A percentile compares a stretch with the other conserved stretches of the same genome.
Conservation (phyloP, 37 sponge, comb jelly and placozoan genomes). For the Aplysina aerophoba region DNA sequence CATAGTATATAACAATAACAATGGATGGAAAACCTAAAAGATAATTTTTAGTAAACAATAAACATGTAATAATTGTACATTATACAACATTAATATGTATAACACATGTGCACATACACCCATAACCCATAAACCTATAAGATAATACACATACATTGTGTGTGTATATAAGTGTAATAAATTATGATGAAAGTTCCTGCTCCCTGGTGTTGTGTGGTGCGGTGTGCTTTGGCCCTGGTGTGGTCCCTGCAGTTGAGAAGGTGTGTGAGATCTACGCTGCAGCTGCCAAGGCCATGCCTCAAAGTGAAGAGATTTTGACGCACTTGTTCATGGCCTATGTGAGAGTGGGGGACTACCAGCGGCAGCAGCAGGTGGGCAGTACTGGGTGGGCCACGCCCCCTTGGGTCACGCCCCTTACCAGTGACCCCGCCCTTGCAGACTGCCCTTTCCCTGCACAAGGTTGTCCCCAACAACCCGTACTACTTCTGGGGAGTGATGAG, state of each 20-base stretch:
- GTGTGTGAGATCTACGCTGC: slow-evolving; percentile 81
- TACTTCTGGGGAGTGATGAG: slow-evolving; percentile 98
- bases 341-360: slow-evolving; percentile 81
- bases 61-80: too few relatives aligned
- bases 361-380: slow-evolving; percentile 85
- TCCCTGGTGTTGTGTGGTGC: too few relatives aligned
- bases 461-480: slow-evolving; percentile 82
- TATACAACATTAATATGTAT: too few relatives aligned
- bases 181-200: too few relatives aligned
- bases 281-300: slow-evolving; percentile 78
- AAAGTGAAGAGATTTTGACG: slow-evolving; percentile 86
- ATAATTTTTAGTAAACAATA: too few relatives aligned
- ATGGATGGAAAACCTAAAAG: too few relatives aligned
- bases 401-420: neutral
- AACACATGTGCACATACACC: too few relatives aligned
- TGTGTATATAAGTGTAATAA: too few relatives aligned
- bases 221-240: too few relatives aligned
- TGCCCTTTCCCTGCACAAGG: slow-evolving; percentile 75
- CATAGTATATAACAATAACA: too few relatives aligned
- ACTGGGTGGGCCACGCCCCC: neutral
- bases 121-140: too few relatives aligned
- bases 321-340: slow-evolving; percentile 98
- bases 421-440: slow-evolving; percentile 33
- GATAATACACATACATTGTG: too few relatives aligned
- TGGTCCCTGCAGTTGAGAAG: slow-evolving; percentile 55